These are phyloP conservation scores for Oreonectes daqikongensis DNA, from an alignment of 2,797 vertebrate species.

Conservation along the genomic window DNA sequence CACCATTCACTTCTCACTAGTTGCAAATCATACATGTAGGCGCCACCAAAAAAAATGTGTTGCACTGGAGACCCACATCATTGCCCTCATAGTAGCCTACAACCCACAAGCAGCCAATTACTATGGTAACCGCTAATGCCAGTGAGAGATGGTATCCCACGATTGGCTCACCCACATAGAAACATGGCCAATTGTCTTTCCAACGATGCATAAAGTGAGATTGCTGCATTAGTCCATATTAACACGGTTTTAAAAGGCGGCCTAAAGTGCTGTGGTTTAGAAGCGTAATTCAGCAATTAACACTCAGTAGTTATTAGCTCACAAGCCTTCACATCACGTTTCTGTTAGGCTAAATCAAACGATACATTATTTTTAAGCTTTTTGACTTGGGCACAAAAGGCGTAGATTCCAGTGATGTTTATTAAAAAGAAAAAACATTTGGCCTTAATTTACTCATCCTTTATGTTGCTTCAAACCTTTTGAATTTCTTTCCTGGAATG, in stretches of 20 bases:
- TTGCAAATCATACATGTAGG: background rate
- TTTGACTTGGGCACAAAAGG: background rate
- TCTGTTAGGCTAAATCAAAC: background rate
- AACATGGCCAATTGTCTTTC: constrained; percentile 19
- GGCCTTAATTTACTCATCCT: background rate
- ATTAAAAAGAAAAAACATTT: background rate
- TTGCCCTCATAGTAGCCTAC: constrained; percentile 32
- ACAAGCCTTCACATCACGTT: constrained; percentile 5
- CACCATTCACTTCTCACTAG: background rate
- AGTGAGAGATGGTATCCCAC: constrained; percentile 36
- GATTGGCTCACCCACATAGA: constrained; percentile 45
- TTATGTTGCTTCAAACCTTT: background rate
- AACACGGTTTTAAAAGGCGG: constrained; percentile 23
- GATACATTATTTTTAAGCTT: background rate
- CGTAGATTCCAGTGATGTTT: background rate
- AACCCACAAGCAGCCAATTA: constrained; percentile 39
- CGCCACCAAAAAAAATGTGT: background rate
- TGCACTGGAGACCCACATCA: constrained; percentile 18
- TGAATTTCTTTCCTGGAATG: background rate
- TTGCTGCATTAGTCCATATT: constrained; percentile 14
- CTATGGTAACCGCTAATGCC: constrained; percentile 44
- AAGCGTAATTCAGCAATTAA: constrained; percentile 26
- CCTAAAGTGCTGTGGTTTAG: constrained; percentile 10
- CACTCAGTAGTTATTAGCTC: background rate
- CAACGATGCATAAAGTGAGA: constrained; percentile 7